Conservation (phyloP, 2,797 vertebrate genomes). For the Tadarida brasiliensis region DNA sequence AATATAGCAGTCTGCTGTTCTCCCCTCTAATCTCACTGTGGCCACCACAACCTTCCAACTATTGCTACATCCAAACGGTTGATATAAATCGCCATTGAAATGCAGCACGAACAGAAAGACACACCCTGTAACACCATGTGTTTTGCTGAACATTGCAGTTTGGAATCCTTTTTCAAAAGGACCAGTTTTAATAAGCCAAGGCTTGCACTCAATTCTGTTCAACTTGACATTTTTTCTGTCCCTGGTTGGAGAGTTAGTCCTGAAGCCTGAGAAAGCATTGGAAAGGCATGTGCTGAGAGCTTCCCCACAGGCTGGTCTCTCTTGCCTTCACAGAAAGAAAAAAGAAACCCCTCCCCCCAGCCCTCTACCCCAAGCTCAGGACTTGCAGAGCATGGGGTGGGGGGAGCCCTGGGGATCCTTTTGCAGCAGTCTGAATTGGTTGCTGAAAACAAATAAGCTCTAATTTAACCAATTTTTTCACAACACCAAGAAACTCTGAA, state of each 20-base stretch:
- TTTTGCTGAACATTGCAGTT: background rate
- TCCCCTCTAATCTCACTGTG: conserved; percentile 61
- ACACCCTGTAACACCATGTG: background rate
- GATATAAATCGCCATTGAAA: background rate
- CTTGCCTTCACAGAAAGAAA: background rate
- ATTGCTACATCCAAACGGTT: background rate
- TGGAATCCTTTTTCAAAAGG: background rate
- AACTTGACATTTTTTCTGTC: background rate
- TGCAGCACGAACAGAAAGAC: background rate
- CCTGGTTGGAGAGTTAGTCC: background rate
- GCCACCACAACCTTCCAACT: background rate
- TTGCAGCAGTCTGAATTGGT: background rate
- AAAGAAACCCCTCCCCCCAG: background rate
- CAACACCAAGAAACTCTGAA: background rate
- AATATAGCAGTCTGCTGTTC: conserved; percentile 50
- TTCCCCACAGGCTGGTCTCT: background rate
- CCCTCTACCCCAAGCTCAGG: background rate
- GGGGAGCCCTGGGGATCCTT: background rate
- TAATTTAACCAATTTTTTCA: background rate
- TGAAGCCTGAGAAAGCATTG: background rate
- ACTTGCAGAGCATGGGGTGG: background rate
- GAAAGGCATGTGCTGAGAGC: background rate
- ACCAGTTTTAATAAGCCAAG: background rate
- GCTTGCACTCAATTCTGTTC: background rate
- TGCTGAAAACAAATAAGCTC: background rate